phyloP scores from a whole-genome alignment of 2,797 vertebrate genomes.

The Phyllotis vaccarum region DNA sequence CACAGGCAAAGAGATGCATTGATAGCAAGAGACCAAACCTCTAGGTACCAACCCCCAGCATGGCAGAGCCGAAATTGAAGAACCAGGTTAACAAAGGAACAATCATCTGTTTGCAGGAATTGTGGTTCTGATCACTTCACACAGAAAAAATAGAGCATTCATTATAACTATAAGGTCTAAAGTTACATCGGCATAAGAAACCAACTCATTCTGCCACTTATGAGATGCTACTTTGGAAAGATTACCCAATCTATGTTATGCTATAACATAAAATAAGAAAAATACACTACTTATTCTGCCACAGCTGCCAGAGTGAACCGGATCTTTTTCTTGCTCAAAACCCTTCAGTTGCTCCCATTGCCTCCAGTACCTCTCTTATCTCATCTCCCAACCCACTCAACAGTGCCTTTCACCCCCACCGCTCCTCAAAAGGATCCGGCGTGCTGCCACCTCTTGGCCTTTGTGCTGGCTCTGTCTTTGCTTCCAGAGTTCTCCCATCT shows the following conservation, averaged over 20 bases:
- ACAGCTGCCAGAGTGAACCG: not conserved
- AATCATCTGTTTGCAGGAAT: not conserved
- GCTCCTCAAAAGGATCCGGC: not conserved
- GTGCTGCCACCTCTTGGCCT: not conserved
- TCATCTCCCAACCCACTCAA: not conserved
- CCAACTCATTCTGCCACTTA: not conserved
- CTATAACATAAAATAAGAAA: not conserved
- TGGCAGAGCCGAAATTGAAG: not conserved
- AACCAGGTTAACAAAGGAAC: not conserved
- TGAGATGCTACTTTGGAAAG: not conserved
- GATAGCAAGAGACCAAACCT: not conserved
- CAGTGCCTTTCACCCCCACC: not conserved
- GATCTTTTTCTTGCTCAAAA: not conserved
- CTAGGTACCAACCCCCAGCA: not conserved
- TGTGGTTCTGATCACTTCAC: not conserved
- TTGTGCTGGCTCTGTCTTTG: not conserved
- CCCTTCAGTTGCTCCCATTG: not conserved
- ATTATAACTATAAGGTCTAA: not conserved
- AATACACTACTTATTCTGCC: not conserved
- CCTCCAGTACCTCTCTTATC: not conserved
- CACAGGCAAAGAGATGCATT: not conserved
- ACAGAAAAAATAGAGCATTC: not conserved
- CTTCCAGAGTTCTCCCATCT: not conserved
- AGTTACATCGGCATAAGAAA: not conserved
- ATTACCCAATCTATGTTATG: not conserved